phyloP scores from a whole-genome alignment of 2,888 invertebrate species.

The Coelopa pilipes region DNA sequence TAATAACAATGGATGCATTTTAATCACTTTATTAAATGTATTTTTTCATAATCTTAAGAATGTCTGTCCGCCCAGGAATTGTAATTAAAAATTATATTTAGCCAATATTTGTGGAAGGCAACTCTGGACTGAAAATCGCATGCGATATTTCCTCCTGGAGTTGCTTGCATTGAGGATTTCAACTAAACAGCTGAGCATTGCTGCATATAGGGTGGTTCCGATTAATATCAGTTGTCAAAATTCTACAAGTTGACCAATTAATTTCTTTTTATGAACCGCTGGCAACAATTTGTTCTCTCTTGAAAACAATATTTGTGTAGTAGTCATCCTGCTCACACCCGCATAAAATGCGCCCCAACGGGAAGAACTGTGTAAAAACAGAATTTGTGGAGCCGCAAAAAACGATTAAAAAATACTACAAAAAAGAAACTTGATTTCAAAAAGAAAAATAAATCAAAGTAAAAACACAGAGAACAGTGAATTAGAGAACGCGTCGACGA shows the following conservation, averaged over 20 bases:
- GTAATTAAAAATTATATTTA: too few relatives aligned
- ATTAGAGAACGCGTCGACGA: not conserved
- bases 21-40: too few relatives aligned
- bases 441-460: not conserved
- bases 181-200: not conserved
- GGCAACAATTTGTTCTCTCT: not conserved
- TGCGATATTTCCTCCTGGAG: conserved; percentile 8
- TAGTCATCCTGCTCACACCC: too few relatives aligned
- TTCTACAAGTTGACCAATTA: not conserved
- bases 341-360: not conserved
- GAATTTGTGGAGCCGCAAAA: conserved; percentile 9
- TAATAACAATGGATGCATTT: too few relatives aligned
- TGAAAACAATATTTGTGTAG: not conserved
- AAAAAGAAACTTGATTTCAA: not conserved
- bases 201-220: not conserved
- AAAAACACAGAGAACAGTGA: not conserved
- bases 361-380: not conserved
- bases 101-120: too few relatives aligned
- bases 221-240: not conserved
- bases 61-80: too few relatives aligned
- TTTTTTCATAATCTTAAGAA: too few relatives aligned
- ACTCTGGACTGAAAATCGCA: not conserved
- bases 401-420: not conserved
- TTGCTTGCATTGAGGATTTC: not conserved
- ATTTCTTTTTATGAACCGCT: too few relatives aligned